These are phyloP conservation scores for Lycocorax pyrrhopterus DNA, from an alignment of 2,113 vertebrate genomes.

Conservation along the genomic window DNA sequence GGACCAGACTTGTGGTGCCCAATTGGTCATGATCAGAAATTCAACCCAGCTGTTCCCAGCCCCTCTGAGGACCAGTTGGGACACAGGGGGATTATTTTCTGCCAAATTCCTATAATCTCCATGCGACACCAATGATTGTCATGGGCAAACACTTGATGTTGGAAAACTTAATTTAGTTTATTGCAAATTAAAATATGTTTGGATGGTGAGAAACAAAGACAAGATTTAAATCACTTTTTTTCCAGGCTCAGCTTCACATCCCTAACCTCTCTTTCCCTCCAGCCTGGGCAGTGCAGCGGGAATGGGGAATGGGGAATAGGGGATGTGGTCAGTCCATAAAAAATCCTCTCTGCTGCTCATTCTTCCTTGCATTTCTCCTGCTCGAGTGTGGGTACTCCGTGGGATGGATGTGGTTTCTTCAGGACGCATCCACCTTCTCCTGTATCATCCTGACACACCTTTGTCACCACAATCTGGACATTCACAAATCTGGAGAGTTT, in stretches of 20 bases:
- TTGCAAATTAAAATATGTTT: background rate
- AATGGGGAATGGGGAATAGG: background rate
- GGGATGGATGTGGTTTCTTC: background rate
- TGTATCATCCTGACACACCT: rapidly evolving
- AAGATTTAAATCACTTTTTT: background rate
- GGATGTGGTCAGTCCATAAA: background rate
- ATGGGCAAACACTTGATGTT: background rate
- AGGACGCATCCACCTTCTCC: background rate
- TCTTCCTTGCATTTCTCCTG: background rate
- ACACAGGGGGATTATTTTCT: background rate
- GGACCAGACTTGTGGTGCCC: background rate
- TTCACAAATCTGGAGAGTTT: background rate
- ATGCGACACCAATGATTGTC: background rate
- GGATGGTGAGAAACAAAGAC: background rate
- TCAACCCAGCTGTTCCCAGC: background rate
- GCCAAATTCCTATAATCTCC: background rate
- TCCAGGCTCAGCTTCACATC: background rate
- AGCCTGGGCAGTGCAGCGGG: background rate
- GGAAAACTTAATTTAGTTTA: background rate
- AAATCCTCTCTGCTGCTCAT: background rate
- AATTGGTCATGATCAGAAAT: rapidly evolving
- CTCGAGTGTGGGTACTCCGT: background rate
- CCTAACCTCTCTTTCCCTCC: background rate
- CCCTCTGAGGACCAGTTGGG: background rate
- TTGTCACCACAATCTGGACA: background rate